Conservation (phyloP, 2,888 invertebrate genomes). For the Amphiduros pacificus region DNA sequence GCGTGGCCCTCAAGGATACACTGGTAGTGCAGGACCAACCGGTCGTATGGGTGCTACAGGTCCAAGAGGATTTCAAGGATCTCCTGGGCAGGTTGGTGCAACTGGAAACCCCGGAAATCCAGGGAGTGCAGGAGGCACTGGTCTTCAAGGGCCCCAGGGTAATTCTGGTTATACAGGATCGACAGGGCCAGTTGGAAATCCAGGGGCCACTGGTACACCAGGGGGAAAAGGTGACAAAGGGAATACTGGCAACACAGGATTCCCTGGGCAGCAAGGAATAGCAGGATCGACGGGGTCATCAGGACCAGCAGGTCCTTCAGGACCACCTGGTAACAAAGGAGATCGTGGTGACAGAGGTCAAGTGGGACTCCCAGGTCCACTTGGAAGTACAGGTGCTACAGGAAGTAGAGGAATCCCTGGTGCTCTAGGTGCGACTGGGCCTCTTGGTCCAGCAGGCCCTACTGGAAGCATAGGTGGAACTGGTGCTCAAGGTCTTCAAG, state of each 20-base stretch:
- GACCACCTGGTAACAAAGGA: constrained; percentile 11
- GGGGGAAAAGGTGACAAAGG: constrained; percentile 12
- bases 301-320: constrained; percentile 29
- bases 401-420: constrained; percentile 20
- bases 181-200: constrained; percentile 12
- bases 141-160: constrained; percentile 29
- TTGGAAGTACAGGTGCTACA: constrained; percentile 14
- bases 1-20: too few species aligned
- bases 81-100: constrained; percentile 1
- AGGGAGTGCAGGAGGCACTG: constrained; percentile 22
- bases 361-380: constrained; percentile 20
- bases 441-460: neutral
- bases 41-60: constrained; percentile 10
- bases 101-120: constrained; percentile 7
- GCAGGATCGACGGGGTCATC: constrained; percentile 21
- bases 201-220: constrained; percentile 7
- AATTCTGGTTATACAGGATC: constrained; percentile 12
- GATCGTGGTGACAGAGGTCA: constrained; percentile 9
- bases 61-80: neutral
- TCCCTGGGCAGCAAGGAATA: neutral
- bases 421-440: constrained; percentile 4
- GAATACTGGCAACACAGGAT: constrained; percentile 1
- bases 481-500: constrained; percentile 12
- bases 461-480: neutral
- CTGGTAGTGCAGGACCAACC: neutral